Evolutionary conservation across 2,888 invertebrate species (phyloP).

Genomic region (Metallyticus violacea): DNA sequence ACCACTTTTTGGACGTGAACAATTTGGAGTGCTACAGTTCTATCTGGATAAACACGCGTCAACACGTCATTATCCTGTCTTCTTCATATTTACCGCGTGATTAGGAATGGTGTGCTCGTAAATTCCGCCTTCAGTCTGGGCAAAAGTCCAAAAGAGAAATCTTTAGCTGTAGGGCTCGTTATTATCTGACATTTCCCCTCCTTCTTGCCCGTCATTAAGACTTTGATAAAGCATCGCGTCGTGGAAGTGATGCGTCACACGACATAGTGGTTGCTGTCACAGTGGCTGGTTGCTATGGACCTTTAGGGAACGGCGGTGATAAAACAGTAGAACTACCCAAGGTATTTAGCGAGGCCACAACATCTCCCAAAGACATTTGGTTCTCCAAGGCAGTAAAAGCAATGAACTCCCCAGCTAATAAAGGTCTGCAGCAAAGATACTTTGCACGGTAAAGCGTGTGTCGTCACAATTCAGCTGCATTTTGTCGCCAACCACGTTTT

Average conservation of each 20-base stretch:
- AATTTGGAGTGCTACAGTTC: neutral
- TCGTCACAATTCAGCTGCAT: too few relatives aligned
- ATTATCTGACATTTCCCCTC: neutral
- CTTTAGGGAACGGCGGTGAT: neutral
- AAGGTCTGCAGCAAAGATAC: neutral
- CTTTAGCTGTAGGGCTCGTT: neutral
- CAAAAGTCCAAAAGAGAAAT: neutral
- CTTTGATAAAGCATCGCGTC: neutral
- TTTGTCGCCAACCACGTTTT: too few relatives aligned
- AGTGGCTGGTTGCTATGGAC: neutral
- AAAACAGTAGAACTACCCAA: neutral
- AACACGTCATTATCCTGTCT: neutral
- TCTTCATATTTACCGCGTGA: neutral
- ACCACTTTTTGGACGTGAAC: neutral
- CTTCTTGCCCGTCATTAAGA: neutral
- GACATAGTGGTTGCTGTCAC: neutral
- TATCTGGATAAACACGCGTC: neutral
- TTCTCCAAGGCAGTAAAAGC: neutral
- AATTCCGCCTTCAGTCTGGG: neutral
- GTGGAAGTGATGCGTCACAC: neutral
- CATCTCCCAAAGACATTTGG: neutral
- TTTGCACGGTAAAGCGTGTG: too few relatives aligned
- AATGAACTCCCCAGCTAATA: neutral
- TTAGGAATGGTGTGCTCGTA: neutral
- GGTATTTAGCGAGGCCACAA: neutral